Conservation (phyloP, 2,797 vertebrate genomes). For the Cirrhinus molitorella region DNA sequence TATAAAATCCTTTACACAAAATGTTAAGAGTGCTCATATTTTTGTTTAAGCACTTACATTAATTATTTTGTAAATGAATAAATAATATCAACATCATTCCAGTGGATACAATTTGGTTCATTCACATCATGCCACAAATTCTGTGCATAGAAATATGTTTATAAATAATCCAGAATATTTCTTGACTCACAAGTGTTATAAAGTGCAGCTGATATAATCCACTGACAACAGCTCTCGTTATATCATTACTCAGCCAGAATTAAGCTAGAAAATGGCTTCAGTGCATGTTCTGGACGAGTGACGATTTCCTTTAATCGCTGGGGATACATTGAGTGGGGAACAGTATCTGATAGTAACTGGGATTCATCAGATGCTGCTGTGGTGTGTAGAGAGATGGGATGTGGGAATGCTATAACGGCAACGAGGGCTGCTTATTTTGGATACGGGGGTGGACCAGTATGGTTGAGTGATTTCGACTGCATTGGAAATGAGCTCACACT, state of each 20-base stretch:
- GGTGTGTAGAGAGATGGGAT: conserved; percentile 63
- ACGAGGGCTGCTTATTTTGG: conserved; percentile 26
- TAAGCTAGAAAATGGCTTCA: neutral
- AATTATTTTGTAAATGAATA: neutral
- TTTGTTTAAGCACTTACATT: neutral
- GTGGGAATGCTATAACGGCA: conserved; percentile 62
- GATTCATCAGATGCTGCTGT: conserved; percentile 55
- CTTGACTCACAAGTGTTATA: neutral
- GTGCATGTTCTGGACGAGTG: conserved; percentile 35
- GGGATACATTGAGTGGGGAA: neutral
- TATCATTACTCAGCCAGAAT: neutral
- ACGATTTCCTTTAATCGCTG: neutral
- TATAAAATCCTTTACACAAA: neutral
- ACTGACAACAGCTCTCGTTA: conserved; percentile 1
- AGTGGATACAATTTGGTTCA: neutral
- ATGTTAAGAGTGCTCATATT: neutral
- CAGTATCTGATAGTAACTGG: conserved; percentile 56
- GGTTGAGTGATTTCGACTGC: neutral
- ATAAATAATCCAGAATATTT: neutral
- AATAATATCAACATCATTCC: neutral
- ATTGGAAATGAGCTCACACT: neutral
- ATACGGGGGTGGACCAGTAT: neutral
- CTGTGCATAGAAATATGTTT: neutral
- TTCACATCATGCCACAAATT: neutral
- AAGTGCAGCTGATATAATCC: neutral